phyloP scores from a whole-genome alignment of 2,797 vertebrate genomes.

The Coreius guichenoti region DNA sequence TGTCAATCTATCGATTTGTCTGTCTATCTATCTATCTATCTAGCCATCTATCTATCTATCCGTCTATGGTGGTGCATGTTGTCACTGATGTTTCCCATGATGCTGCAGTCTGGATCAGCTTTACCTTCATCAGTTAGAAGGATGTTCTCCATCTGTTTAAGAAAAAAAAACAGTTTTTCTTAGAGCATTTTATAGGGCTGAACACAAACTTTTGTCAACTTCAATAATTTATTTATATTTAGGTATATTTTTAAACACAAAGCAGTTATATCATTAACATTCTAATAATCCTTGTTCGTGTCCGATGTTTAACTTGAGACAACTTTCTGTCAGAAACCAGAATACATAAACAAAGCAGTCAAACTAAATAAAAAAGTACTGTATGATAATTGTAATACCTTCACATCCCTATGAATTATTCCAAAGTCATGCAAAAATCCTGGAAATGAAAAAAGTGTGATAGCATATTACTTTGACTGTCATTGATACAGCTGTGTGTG shows the following conservation, averaged over 20 bases:
- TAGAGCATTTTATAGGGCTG: neutral
- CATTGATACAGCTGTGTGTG: neutral
- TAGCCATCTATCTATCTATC: too few relatives aligned
- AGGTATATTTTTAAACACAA: neutral
- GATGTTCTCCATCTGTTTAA: slow-evolving; percentile 91
- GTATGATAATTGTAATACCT: slow-evolving; percentile 75
- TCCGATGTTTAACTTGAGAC: neutral
- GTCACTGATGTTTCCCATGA: slow-evolving; percentile 65
- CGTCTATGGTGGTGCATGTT: neutral
- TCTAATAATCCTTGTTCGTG: neutral
- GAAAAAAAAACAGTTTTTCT: neutral
- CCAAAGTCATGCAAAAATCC: slow-evolving; percentile 89
- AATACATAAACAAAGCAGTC: neutral
- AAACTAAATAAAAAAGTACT: neutral
- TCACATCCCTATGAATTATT: slow-evolving; percentile 92
- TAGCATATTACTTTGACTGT: neutral
- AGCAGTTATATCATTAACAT: neutral
- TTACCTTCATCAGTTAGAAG: slow-evolving; percentile 88
- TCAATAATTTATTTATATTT: neutral
- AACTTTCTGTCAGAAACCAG: neutral
- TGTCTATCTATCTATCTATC: too few relatives aligned
- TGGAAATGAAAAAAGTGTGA: slow-evolving; percentile 57
- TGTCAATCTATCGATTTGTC: too few relatives aligned
- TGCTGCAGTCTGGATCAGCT: slow-evolving; percentile 57
- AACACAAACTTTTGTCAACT: neutral